A percentile compares a stretch with the other conserved stretches of the same genome.
phyloP scores from a whole-genome alignment of 2,797 vertebrate genomes.

The Crocodylus rhombifer region DNA sequence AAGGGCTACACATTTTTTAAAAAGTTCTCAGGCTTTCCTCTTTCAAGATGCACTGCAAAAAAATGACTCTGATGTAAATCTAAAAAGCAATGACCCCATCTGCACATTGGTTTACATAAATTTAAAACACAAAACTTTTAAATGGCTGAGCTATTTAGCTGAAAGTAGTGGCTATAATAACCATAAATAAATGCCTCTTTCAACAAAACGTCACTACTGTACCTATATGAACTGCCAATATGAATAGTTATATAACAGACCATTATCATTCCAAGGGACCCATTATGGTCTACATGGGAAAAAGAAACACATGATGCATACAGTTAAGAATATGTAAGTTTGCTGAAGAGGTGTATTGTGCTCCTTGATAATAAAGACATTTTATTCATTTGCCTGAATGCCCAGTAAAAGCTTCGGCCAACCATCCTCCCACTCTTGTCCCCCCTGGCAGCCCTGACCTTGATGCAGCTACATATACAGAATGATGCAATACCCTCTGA shows the following conservation, averaged over 20 bases:
- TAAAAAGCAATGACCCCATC: neutral
- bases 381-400: neutral
- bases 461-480: neutral
- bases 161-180: neutral
- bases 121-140: neutral
- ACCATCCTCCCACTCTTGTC: too few relatives aligned
- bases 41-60: neutral
- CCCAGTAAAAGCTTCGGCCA: neutral
- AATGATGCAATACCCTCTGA: constrained; percentile 50
- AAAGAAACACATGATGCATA: neutral
- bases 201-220: neutral
- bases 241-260: constrained; percentile 9
- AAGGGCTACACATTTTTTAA: neutral
- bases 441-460: neutral
- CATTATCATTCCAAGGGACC: constrained; percentile 16
- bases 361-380: neutral
- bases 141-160: neutral
- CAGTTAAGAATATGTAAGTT: neutral
- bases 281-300: neutral
- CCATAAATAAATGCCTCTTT: neutral
- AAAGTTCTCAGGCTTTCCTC: neutral
- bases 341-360: neutral
- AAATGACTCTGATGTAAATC: constrained; percentile 10
- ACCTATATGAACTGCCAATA: constrained; percentile 10
- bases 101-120: constrained; percentile 34